A percentile compares a stretch with the other conserved stretches of the same genome.
These are phyloP conservation scores for Leptobrachium ailaonicum DNA, from an alignment of 2,113 vertebrate genomes.

Conservation along the genomic window DNA sequence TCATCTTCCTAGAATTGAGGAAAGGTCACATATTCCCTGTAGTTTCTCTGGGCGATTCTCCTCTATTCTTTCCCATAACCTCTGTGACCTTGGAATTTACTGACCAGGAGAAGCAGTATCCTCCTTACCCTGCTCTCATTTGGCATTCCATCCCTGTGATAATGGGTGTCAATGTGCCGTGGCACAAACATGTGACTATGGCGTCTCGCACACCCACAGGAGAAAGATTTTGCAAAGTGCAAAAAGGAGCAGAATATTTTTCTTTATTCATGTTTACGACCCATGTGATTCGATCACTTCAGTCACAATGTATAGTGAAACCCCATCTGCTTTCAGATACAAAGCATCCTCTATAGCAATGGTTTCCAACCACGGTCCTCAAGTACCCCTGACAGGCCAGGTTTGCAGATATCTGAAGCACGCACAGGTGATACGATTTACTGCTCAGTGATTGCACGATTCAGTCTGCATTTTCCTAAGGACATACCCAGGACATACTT, in stretches of 20 bases:
- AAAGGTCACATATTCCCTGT: conserved; percentile 38
- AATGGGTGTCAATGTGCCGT: not conserved
- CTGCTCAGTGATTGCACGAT: too few relatives aligned
- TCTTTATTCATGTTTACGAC: not conserved
- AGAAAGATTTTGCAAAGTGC: not conserved
- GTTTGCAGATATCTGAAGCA: too few relatives aligned
- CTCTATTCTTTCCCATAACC: conserved; percentile 49
- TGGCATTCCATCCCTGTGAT: conserved; percentile 5
- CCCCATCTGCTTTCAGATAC: too few relatives aligned
- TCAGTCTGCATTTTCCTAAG: too few relatives aligned
- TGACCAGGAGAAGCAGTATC: conserved; percentile 29
- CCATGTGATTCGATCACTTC: not conserved
- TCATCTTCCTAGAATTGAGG: conserved; percentile 44
- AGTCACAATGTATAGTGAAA: too few relatives aligned
- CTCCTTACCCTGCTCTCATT: conserved; percentile 17
- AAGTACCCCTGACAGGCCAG: too few relatives aligned
- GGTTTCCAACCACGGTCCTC: too few relatives aligned
- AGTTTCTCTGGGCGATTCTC: conserved; percentile 25
- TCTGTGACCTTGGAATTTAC: conserved; percentile 30
- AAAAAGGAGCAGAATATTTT: not conserved
- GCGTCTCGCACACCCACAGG: not conserved
- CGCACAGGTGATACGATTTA: too few relatives aligned
- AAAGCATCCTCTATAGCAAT: too few relatives aligned
- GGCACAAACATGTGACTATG: not conserved
- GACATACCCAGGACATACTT: too few relatives aligned